A percentile compares a stretch with the other conserved stretches of the same genome.
phyloP scores from a whole-genome alignment of 2,113 vertebrate genomes.

The Chaenocephalus aceratus region DNA sequence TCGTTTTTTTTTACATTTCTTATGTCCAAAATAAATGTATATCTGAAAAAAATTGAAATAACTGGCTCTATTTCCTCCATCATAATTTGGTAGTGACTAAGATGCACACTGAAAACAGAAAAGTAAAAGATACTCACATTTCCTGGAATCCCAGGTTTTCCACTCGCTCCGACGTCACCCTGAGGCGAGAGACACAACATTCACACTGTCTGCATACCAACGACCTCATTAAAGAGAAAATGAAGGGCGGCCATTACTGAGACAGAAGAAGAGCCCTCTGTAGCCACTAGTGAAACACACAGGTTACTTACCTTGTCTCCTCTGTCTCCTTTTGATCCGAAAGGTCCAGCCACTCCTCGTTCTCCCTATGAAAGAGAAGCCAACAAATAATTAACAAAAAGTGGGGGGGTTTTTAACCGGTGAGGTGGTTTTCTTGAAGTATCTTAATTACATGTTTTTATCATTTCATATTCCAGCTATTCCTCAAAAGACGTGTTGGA shows the following conservation, averaged over 20 bases:
- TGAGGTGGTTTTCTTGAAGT: too few species aligned
- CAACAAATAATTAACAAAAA: background rate
- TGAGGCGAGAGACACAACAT: conserved; percentile 65
- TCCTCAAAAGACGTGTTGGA: too few species aligned
- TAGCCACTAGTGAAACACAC: background rate
- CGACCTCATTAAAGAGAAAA: conserved; percentile 36
- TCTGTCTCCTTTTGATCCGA: conserved; percentile 83
- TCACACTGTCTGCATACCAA: conserved; percentile 60
- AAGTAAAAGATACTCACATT: conserved; percentile 84
- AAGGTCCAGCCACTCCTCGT: conserved; percentile 73
- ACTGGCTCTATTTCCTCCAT: background rate
- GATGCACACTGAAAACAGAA: background rate
- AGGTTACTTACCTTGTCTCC: conserved; percentile 82
- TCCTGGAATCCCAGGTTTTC: conserved; percentile 90
- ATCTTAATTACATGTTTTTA: too few species aligned
- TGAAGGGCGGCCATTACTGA: conserved; percentile 23
- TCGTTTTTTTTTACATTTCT: too few species aligned
- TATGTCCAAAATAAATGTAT: too few species aligned
- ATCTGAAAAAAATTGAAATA: too few species aligned
- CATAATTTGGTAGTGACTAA: background rate
- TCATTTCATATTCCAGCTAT: too few species aligned
- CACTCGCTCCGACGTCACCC: conserved; percentile 89
- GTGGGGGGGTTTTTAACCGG: too few species aligned
- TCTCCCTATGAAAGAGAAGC: conserved; percentile 76
- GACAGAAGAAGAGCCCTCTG: background rate